phyloP scores from a whole-genome alignment of 2,797 vertebrate species.

The Cirrhinus molitorella region DNA sequence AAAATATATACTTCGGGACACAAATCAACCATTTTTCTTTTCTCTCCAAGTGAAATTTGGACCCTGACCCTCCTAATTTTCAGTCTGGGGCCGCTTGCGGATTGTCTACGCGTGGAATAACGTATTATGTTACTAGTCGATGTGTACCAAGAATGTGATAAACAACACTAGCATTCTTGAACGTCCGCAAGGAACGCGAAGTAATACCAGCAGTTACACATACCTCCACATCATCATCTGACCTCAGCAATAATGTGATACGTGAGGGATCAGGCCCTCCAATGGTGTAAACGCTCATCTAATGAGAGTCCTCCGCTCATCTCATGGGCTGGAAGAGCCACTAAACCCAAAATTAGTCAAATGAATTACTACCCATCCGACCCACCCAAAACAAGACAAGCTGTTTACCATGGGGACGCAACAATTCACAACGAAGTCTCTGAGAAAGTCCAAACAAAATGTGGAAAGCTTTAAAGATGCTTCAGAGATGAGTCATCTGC shows the following conservation, averaged over 20 bases:
- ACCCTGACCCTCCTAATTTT: conserved; percentile 77
- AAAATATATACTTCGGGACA: conserved; percentile 70
- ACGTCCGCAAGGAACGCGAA: conserved; percentile 54
- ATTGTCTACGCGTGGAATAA: conserved; percentile 62
- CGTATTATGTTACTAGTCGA: conserved; percentile 68
- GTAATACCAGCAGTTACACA: conserved; percentile 63
- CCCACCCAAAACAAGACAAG: neutral
- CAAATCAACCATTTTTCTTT: conserved; percentile 76
- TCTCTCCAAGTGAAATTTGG: conserved; percentile 77
- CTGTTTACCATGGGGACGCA: neutral
- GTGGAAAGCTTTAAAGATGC: neutral
- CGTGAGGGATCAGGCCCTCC: conserved; percentile 24
- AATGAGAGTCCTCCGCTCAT: conserved; percentile 29
- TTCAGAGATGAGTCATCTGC: neutral
- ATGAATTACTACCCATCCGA: conserved; percentile 39
- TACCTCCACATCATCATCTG: conserved; percentile 52
- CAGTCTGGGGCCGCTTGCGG: conserved; percentile 76
- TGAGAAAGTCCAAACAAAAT: neutral
- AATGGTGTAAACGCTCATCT: conserved; percentile 17
- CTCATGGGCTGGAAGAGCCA: conserved; percentile 40
- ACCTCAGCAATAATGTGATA: conserved; percentile 58
- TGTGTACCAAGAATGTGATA: conserved; percentile 72
- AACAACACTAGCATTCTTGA: conserved; percentile 75
- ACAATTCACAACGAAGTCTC: neutral
- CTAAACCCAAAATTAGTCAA: conserved; percentile 51